Conservation (phyloP, 23 tunicate genomes). For the Aplidium turbinatum region DNA sequence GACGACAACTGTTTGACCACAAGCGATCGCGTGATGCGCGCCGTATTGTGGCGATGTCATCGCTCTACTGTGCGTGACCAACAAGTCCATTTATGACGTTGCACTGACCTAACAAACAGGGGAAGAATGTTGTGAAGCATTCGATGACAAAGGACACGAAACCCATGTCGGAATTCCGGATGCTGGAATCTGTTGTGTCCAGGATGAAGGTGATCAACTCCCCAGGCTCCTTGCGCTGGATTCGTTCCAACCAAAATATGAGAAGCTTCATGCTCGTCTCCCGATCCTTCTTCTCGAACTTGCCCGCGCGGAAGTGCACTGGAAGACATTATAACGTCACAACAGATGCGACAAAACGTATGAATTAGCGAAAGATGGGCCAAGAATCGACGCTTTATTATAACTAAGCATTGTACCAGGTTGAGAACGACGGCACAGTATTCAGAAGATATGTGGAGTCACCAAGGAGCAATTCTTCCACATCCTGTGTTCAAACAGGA, state of each 20-base stretch:
- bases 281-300: conserved; percentile 53
- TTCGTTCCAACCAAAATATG: conserved; percentile 75
- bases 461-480: no score
- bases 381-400: no score
- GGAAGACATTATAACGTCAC: conserved; percentile 3
- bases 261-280: conserved; percentile 45
- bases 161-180: conserved; percentile 60
- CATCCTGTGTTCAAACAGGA: no score
- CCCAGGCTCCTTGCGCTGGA: conserved; percentile 75
- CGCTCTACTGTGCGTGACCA: no score
- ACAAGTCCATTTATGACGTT: background rate
- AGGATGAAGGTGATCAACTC: conserved; percentile 56
- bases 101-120: conserved; percentile 64
- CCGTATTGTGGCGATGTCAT: no score
- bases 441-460: no score
- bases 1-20: no score
- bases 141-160: conserved; percentile 68
- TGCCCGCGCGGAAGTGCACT: conserved; percentile 53
- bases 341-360: no score
- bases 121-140: conserved; percentile 65
- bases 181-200: conserved; percentile 53
- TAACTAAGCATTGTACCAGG: no score
- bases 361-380: no score
- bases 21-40: no score
- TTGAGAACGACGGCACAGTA: no score